Evolutionary conservation across 2,888 invertebrate genomes (phyloP).

Genomic region (Augiades crinisus): DNA sequence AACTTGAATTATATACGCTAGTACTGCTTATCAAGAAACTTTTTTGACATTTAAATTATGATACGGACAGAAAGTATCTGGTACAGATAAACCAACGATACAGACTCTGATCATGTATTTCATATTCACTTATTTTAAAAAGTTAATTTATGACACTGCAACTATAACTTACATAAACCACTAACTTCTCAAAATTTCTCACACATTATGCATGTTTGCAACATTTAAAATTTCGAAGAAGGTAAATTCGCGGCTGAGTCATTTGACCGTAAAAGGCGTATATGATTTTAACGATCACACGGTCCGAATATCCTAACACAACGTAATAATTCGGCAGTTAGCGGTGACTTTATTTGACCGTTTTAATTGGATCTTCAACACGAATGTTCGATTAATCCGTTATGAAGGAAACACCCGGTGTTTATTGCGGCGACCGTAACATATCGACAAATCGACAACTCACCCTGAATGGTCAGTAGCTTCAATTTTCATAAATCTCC

Average conservation of each 20-base stretch:
- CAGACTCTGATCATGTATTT: no score
- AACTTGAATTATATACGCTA: no score
- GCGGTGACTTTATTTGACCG: conserved; percentile 35
- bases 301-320: conserved; percentile 37
- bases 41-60: no score
- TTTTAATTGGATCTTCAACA: conserved; percentile 43
- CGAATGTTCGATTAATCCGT: conserved; percentile 42
- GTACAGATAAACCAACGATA: no score
- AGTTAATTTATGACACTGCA: no score
- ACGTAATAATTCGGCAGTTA: conserved; percentile 37
- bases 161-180: no score
- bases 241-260: conserved; percentile 36
- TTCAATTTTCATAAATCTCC: conserved; percentile 1
- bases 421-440: conserved; percentile 19
- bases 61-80: no score
- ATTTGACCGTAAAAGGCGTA: conserved; percentile 34
- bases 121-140: no score
- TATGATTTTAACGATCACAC: conserved; percentile 30
- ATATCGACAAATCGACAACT: conserved; percentile 13
- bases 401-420: conserved; percentile 26
- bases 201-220: background rate
- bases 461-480: conserved; percentile 7
- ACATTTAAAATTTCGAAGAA: conserved; percentile 11
- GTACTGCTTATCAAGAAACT: no score
- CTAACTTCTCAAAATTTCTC: background rate